Evolutionary conservation across 2,113 vertebrate genomes (phyloP).

Genomic region (Aegithalos caudatus): DNA sequence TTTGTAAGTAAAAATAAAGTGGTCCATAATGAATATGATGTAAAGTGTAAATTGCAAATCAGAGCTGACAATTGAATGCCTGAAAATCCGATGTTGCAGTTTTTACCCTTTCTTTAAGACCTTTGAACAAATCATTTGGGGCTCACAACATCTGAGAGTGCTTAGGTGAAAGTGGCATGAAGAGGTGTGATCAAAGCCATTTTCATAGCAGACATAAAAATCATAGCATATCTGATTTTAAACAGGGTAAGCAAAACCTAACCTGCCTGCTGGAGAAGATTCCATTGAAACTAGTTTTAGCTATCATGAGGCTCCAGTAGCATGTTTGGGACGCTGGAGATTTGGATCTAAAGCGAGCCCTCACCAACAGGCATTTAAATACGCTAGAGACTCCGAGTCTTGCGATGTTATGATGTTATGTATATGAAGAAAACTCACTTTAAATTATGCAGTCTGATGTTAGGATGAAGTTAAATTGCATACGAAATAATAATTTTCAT

Average conservation of each 20-base stretch:
- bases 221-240: constrained; percentile 45
- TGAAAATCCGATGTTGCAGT: constrained; percentile 46
- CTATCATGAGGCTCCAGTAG: constrained; percentile 32
- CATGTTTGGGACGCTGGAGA: constrained; percentile 23
- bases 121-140: constrained; percentile 55
- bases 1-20: constrained; percentile 16
- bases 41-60: constrained; percentile 33
- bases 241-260: constrained; percentile 53
- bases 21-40: constrained; percentile 12
- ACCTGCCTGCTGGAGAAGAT: constrained; percentile 30
- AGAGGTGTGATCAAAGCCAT: constrained; percentile 63
- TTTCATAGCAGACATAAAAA: constrained; percentile 49
- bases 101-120: constrained; percentile 39
- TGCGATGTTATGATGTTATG: constrained; percentile 37
- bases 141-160: constrained; percentile 52
- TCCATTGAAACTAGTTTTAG: constrained; percentile 35
- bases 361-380: constrained; percentile 50
- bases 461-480: constrained; percentile 45
- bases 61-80: constrained; percentile 29
- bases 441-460: constrained; percentile 57
- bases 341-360: constrained; percentile 44
- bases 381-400: not conserved
- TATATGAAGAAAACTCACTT: constrained; percentile 45
- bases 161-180: constrained; percentile 52
- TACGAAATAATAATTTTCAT: constrained; percentile 55